Percentiles rank a stretch among this genome's conserved stretches.
phyloP scores from a whole-genome alignment of 2,113 vertebrate genomes.

The Mesembrinibis cayennensis region DNA sequence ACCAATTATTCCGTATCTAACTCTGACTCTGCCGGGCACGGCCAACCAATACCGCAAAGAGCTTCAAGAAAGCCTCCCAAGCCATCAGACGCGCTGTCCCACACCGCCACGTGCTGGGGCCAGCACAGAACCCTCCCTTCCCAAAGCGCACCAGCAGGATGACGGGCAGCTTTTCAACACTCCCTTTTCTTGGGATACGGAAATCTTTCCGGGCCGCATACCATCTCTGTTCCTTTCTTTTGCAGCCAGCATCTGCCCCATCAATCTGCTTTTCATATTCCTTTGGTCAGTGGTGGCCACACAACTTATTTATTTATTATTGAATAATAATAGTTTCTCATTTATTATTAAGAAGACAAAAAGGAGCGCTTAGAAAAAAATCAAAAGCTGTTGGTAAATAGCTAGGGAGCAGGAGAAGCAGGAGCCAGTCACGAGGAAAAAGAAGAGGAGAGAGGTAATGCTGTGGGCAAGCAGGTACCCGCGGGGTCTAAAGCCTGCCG shows the following conservation, averaged over 20 bases:
- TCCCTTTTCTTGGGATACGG: too few relatives aligned
- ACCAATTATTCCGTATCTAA: not conserved
- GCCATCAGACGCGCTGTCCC: too few relatives aligned
- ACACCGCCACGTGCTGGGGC: rapidly evolving
- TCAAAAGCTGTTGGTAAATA: not conserved
- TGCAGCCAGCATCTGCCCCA: not conserved
- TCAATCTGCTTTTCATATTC: not conserved
- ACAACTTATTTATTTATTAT: not conserved
- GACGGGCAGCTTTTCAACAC: not conserved
- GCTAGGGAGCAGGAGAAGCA: not conserved
- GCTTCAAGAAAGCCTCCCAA: not conserved
- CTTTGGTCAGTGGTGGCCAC: not conserved
- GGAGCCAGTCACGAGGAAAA: not conserved
- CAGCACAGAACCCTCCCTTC: not conserved
- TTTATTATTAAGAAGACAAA: not conserved
- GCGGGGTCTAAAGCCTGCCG: not conserved
- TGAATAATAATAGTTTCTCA: not conserved
- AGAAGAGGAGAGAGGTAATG: not conserved
- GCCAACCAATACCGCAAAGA: not conserved
- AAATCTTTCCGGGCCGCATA: not conserved
- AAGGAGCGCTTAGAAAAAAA: not conserved
- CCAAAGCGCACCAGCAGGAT: not conserved
- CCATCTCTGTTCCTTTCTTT: not conserved
- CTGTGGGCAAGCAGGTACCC: not conserved
- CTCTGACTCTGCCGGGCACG: not conserved